Evolutionary conservation across 2,797 vertebrate genomes (phyloP), one percentile per base, ranked within the genome.

Genomic region (Onychomys leucogaster): DNA sequence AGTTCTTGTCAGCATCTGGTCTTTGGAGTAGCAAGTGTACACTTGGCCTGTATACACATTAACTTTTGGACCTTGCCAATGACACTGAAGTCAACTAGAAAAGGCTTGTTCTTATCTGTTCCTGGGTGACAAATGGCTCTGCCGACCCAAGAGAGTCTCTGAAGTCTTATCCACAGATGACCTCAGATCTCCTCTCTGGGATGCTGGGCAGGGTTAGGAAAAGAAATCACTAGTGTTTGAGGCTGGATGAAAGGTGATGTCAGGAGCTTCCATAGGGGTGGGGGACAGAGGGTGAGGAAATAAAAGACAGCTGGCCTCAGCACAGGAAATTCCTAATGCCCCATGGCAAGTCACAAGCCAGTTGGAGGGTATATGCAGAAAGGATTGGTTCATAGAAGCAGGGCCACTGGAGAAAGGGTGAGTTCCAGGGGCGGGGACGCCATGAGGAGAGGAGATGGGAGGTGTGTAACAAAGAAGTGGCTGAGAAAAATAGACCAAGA

Each of bases 1-100:
- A 95, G 96, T 90, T 98, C 89, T 98, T 97, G 96, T 97, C 71
- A 97, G 97, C 95, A 96, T 96, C 87, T 73, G 93, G 96, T 75
- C 88, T 49, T 94, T 93, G 95, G 92, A 96, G 61, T 91, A 93
- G 17, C 93, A 97, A 95, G 96, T 94, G 89, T 14, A 14, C 67
- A 93, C 89, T 98, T 96, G 92, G 92, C 76, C 89, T 89, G 77
- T 96, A 95, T 98, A 96, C 95, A 95, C 90, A 76, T 89, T 52
- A 87, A 34, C 37, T 96, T 97, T 93, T 96, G 94, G 97, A 94
- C 71, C 43, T 77, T 96, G 89, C 96, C 97, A 97, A 88, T 96
- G 97, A 94, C 95, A 91, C 90, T 97, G 94, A 94, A 16, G 90
- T 55, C 92, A 95, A 96, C 93, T 95, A 96, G 95, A 94, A 17